Evolutionary conservation across 2,113 vertebrate genomes (phyloP).

Genomic region (Butorides virescens): DNA sequence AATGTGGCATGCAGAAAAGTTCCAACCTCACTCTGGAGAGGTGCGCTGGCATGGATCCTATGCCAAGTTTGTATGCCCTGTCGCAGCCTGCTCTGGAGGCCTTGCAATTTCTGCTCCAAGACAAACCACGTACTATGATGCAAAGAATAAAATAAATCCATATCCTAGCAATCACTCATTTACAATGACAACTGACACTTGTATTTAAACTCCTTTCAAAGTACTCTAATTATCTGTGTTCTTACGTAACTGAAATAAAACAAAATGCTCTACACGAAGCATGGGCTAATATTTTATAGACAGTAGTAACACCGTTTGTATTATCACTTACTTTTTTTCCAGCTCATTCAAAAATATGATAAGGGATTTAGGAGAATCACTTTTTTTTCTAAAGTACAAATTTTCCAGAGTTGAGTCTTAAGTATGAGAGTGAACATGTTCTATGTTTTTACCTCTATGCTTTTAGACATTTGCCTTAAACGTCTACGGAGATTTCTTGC

Average conservation of each 20-base stretch:
- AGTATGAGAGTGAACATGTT: background rate
- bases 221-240: background rate
- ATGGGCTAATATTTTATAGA: background rate
- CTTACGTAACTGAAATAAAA: background rate
- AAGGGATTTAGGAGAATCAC: background rate
- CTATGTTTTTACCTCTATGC: background rate
- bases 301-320: background rate
- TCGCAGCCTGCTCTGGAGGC: background rate
- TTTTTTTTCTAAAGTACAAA: background rate
- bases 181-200: background rate
- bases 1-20: accelerated
- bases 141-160: background rate
- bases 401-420: background rate
- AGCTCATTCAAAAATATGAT: background rate
- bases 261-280: background rate
- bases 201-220: background rate
- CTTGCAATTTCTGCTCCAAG: background rate
- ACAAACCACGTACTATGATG: background rate
- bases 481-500: background rate
- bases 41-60: background rate
- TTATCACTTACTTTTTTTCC: background rate
- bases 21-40: background rate
- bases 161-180: background rate
- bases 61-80: background rate
- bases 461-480: background rate